Conservation (phyloP, 2,888 invertebrate genomes). For the Noctuana brunneofusca region DNA sequence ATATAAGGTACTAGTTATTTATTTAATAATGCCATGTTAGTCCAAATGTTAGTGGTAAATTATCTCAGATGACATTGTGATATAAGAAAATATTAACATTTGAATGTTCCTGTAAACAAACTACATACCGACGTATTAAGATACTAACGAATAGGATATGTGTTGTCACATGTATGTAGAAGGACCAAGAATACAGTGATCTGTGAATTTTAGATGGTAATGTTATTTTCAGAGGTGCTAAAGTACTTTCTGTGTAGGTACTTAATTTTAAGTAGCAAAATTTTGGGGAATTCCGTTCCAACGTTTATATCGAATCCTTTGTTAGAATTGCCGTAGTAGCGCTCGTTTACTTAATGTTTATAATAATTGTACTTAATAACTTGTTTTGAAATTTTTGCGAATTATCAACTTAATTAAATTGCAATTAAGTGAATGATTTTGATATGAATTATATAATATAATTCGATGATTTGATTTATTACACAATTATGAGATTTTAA, state of each 20-base stretch:
- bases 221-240: conserved; percentile 50
- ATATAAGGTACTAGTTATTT: conserved; percentile 33
- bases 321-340: conserved; percentile 14
- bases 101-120: conserved; percentile 27
- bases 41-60: conserved; percentile 16
- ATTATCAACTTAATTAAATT: conserved; percentile 14
- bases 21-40: conserved; percentile 37
- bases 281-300: conserved; percentile 29
- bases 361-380: conserved; percentile 27
- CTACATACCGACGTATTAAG: conserved; percentile 3
- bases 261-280: conserved; percentile 54
- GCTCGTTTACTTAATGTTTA: conserved; percentile 10
- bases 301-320: conserved; percentile 16
- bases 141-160: conserved; percentile 14
- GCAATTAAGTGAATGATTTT: conserved; percentile 24
- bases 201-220: conserved; percentile 25
- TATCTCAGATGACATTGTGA: conserved; percentile 27
- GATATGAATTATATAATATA: conserved; percentile 21
- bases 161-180: conserved; percentile 30
- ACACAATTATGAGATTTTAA: conserved; percentile 15
- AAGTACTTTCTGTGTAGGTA: conserved; percentile 51
- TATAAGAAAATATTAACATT: conserved; percentile 19
- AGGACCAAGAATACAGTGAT: conserved; percentile 46
- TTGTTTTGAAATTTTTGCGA: conserved; percentile 25
- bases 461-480: conserved; percentile 14